Evolutionary conservation across 2,888 invertebrate genomes (phyloP), one percentile per base, ranked within the genome.

Genomic region (Campoplex nolae): DNA sequence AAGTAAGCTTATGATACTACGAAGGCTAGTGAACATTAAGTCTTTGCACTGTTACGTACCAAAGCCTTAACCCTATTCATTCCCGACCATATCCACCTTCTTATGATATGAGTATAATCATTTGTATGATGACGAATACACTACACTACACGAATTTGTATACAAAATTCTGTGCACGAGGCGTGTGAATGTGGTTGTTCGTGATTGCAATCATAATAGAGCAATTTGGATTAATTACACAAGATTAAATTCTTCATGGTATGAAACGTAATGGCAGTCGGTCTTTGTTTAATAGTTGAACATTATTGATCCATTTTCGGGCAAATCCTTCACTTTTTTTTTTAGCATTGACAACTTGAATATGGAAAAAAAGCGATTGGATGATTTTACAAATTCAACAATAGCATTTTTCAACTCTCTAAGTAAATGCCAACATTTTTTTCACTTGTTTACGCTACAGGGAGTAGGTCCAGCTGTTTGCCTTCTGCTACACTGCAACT

Each of bases 21-120:
- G 76, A 45, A 73, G 73, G 81, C 65, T 77, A 45, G 54, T 67
- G 76, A 76, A 67, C 62, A 85, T 85, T 67, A 67, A 85, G 75
- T 76, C 80, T 70, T 77, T 75, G 73, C 67, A 77, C 56, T 71
- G 65, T 77, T 77, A 75, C 58, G 35, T 32, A 38, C 76, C 54
- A 75, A 68, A 78, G 76, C 51, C 35, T 45, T 28, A 13, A 11
- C 6, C 62, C 62, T 62, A 32, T 62, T 62, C 62, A 32, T 62
- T 16, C 32, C 16, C 32, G 62, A 62, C 16, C 54, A 74, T 67
- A 23, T 23, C 16, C 45, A 56, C 65, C 23, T 35, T 13, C 79
- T 71, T 54, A 54, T 71, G 45, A 68, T 71, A 45, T 58, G 13
- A 45, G 28, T 79, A 45, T 58, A 35, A 56, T 56, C 58, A 70